A percentile compares a stretch with the other conserved stretches of the same genome.
These are phyloP conservation scores for Cheilosia urbana DNA, from an alignment of 2,888 invertebrate genomes.

Conservation along the genomic window DNA sequence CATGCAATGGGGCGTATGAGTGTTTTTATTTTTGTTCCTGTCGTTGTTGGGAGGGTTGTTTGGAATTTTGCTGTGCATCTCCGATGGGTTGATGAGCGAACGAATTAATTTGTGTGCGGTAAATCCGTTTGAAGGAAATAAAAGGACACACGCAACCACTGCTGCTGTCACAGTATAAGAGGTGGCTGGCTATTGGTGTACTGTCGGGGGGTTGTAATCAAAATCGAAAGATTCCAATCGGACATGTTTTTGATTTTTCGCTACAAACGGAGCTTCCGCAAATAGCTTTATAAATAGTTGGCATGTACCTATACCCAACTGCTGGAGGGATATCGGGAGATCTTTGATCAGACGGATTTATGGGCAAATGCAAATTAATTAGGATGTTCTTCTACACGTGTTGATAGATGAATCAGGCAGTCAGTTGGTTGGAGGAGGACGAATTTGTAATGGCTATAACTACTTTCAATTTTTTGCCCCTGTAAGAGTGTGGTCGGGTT, in stretches of 20 bases:
- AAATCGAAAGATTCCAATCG: conserved; percentile 56
- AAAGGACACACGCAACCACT: conserved; percentile 64
- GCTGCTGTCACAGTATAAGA: conserved; percentile 22
- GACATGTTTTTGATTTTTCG: conserved; percentile 64
- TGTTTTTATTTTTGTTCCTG: conserved; percentile 9
- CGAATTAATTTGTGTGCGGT: conserved; percentile 49
- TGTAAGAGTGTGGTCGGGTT: too few species aligned
- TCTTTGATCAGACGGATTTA: not conserved
- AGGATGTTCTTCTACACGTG: too few species aligned
- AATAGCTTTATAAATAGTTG: not conserved
- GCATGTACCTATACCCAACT: too few species aligned
- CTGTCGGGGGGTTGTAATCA: conserved; percentile 27
- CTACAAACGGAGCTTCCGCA: conserved; percentile 4
- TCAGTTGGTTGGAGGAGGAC: too few species aligned
- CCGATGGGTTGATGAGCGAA: conserved; percentile 43
- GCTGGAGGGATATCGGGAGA: not conserved
- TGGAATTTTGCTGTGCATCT: conserved; percentile 48
- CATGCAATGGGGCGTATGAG: conserved; percentile 74
- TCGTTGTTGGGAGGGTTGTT: conserved; percentile 34
- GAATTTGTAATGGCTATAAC: too few species aligned
- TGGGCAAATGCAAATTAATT: too few species aligned
- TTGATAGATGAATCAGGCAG: too few species aligned
- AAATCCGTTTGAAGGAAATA: conserved; percentile 67
- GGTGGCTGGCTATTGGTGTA: not conserved
- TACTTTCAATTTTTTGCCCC: too few species aligned